Evolutionary conservation across 2,797 vertebrate genomes (phyloP).

Genomic region (Sternarchorhynchus goeldii): DNA sequence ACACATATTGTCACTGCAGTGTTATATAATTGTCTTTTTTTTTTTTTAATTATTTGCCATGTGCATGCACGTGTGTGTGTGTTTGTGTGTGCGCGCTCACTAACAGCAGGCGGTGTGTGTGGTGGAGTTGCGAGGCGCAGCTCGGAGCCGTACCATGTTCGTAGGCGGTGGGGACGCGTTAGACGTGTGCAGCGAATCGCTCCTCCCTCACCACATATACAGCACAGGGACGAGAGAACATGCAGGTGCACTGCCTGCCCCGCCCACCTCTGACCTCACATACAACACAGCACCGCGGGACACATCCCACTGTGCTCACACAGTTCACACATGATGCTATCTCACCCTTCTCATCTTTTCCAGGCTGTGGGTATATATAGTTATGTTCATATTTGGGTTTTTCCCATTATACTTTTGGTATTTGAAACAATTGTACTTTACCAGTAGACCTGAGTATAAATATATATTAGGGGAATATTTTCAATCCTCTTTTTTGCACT

Average conservation of each 20-base stretch:
- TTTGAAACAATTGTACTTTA: too few relatives aligned
- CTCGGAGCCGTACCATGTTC: slow-evolving; percentile 78
- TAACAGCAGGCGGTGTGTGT: slow-evolving; percentile 76
- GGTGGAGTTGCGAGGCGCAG: slow-evolving; percentile 81
- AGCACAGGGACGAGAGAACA: slow-evolving; percentile 39
- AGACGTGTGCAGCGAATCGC: slow-evolving; percentile 77
- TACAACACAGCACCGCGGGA: background rate
- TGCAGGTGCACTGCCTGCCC: slow-evolving; percentile 64
- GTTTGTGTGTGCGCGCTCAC: slow-evolving; percentile 19
- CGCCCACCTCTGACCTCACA: background rate
- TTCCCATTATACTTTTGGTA: too few relatives aligned
- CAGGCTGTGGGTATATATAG: too few relatives aligned
- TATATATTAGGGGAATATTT: too few relatives aligned
- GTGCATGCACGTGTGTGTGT: slow-evolving; percentile 4
- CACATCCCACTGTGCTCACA: too few relatives aligned
- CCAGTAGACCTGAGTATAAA: too few relatives aligned
- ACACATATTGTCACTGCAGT: background rate
- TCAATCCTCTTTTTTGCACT: too few relatives aligned
- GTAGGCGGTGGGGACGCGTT: slow-evolving; percentile 81
- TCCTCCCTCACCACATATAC: slow-evolving; percentile 57
- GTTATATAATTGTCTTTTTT: background rate
- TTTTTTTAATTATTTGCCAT: background rate
- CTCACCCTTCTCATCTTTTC: too few relatives aligned
- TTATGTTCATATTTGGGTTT: too few relatives aligned
- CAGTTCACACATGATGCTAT: too few relatives aligned